Percentiles rank a stretch among this genome's conserved stretches.
These are phyloP conservation scores for Tokudaia tokunoshimensis DNA, from an alignment of 2,797 vertebrate genomes.

Conservation along the genomic window DNA sequence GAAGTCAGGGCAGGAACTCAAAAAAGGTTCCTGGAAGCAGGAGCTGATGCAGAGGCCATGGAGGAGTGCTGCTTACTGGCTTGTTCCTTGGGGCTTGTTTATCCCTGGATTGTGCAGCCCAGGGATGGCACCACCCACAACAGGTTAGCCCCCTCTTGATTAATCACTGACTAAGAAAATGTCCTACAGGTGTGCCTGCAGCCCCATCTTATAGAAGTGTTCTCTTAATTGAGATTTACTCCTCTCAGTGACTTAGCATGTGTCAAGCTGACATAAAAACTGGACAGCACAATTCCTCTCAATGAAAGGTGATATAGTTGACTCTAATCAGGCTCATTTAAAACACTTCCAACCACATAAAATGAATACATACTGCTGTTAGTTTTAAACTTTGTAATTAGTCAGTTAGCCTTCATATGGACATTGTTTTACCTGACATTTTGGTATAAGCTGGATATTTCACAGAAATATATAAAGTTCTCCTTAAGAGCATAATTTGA, in stretches of 20 bases:
- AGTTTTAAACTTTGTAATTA: slow-evolving; percentile 31
- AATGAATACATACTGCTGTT: background rate
- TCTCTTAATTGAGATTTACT: background rate
- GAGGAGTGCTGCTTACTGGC: background rate
- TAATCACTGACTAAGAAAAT: background rate
- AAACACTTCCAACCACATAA: background rate
- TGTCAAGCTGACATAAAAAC: background rate
- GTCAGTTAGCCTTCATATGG: background rate
- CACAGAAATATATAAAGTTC: background rate
- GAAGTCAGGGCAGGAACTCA: background rate
- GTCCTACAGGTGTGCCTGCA: background rate
- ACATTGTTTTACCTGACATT: slow-evolving; percentile 39
- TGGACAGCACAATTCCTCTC: background rate
- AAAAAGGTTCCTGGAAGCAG: background rate
- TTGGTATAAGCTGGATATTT: background rate
- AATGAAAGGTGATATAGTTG: background rate
- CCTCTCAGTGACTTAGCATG: background rate
- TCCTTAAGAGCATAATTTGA: background rate
- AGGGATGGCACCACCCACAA: background rate
- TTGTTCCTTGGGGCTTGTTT: background rate
- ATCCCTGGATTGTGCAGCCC: background rate
- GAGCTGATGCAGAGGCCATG: background rate
- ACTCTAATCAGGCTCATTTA: background rate
- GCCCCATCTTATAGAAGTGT: background rate
- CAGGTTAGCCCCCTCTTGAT: background rate